These are phyloP conservation scores for Gymnorhina tibicen DNA, from an alignment of 2,113 vertebrate species.

Conservation along the genomic window DNA sequence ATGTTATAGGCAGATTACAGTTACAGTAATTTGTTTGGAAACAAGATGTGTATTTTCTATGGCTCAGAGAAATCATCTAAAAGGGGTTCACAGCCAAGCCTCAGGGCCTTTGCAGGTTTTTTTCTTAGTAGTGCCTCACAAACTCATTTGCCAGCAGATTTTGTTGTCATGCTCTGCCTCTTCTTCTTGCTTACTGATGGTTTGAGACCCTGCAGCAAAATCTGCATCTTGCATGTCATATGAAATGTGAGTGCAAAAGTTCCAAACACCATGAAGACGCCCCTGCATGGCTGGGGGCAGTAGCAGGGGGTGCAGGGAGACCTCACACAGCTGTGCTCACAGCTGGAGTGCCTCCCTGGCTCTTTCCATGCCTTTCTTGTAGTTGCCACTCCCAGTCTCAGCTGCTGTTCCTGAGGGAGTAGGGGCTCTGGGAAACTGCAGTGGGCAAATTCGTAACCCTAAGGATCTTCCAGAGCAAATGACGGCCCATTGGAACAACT, in stretches of 20 bases:
- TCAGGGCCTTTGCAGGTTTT: background rate
- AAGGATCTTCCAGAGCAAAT: background rate
- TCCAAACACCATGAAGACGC: background rate
- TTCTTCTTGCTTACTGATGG: background rate
- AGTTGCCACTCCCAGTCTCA: background rate
- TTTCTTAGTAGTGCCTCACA: background rate
- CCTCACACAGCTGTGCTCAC: background rate
- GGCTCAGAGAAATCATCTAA: background rate
- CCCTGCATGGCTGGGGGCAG: background rate
- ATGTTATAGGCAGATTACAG: background rate
- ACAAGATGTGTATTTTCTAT: background rate
- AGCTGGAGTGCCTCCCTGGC: background rate
- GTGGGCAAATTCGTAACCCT: background rate
- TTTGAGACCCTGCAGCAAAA: background rate
- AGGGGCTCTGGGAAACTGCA: background rate
- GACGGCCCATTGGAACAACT: accelerated
- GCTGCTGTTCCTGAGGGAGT: background rate
- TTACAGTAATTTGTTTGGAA: background rate
- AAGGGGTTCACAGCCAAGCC: background rate
- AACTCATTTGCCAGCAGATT: background rate
- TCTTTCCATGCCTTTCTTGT: background rate
- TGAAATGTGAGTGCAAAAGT: background rate
- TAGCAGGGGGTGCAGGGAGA: background rate
- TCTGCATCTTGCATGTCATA: background rate
- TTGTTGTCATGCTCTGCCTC: background rate